These are phyloP conservation scores for Enteromius argenteus DNA, from an alignment of 2,797 vertebrate genomes.

Conservation along the genomic window DNA sequence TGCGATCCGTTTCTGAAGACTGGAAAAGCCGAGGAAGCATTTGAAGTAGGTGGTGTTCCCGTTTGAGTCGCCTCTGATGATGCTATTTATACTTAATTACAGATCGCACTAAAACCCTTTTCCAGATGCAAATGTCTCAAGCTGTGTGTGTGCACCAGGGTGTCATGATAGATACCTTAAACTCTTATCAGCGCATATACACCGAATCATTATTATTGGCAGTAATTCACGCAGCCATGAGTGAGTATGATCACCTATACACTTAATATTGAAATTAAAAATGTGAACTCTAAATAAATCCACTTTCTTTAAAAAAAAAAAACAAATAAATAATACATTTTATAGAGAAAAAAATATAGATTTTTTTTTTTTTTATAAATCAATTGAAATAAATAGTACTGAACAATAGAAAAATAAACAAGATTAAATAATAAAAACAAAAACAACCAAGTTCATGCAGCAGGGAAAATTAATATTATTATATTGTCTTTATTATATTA, in stretches of 20 bases:
- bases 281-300: not conserved
- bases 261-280: not conserved
- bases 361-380: not conserved
- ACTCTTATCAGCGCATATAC: not conserved
- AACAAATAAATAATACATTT: not conserved
- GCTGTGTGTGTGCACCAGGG: conserved; percentile 32
- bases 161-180: conserved; percentile 45
- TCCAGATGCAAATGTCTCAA: conserved; percentile 59
- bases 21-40: conserved; percentile 61
- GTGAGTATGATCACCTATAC: not conserved
- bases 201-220: not conserved
- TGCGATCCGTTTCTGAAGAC: conserved; percentile 48
- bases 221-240: not conserved
- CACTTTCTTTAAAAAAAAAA: not conserved
- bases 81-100: conserved; percentile 64
- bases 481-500: too few relatives aligned
- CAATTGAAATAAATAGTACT: not conserved
- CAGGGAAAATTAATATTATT: not conserved
- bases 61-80: conserved; percentile 43
- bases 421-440: not conserved
- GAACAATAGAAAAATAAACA: not conserved
- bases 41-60: conserved; percentile 52
- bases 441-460: not conserved
- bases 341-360: too few relatives aligned
- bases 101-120: conserved; percentile 59